These are phyloP conservation scores for Cephus pygmeus DNA, from an alignment of 2,888 invertebrate species.

Conservation along the genomic window DNA sequence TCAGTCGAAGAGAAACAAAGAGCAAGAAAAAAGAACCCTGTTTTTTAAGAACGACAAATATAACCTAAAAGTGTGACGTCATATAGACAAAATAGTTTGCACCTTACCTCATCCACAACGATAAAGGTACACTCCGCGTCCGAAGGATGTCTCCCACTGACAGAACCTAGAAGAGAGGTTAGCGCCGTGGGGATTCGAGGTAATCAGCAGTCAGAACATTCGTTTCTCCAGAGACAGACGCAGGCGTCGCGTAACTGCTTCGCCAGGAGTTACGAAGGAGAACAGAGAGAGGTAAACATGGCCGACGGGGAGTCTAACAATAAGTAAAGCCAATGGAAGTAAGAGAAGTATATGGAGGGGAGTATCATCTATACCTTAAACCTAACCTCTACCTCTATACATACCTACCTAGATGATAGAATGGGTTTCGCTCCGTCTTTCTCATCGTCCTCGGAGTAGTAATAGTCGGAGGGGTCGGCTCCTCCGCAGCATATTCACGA, in stretches of 20 bases:
- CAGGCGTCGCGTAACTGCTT: background rate
- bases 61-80: background rate
- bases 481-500: conserved; percentile 46
- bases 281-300: background rate
- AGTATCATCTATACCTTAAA: background rate
- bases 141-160: background rate
- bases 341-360: background rate
- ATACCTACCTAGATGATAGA: background rate
- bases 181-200: background rate
- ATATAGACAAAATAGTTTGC: background rate
- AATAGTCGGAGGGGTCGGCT: background rate
- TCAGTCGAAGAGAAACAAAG: background rate
- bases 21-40: background rate
- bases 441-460: background rate
- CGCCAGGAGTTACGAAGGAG: background rate
- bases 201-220: conserved; percentile 12
- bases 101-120: background rate
- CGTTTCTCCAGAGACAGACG: conserved; percentile 5
- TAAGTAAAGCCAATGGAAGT: background rate
- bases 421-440: background rate
- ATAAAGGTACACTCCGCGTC: background rate
- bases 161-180: background rate
- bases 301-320: background rate
- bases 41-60: background rate
- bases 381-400: background rate